These are phyloP conservation scores for Spea multiplicata DNA, from an alignment of 2,113 vertebrate genomes.

Conservation along the genomic window DNA sequence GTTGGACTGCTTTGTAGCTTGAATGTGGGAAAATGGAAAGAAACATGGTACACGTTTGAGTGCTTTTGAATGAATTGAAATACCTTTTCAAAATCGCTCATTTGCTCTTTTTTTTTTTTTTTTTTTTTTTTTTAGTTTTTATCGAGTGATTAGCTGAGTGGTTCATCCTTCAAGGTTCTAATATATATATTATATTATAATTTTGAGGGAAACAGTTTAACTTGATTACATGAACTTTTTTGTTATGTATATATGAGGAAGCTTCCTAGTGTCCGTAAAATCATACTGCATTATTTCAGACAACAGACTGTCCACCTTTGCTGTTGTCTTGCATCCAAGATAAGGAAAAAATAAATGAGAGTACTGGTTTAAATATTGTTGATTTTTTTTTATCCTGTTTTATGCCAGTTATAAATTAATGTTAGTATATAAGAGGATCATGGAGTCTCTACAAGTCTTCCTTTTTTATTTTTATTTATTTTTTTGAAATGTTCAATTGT, in stretches of 20 bases:
- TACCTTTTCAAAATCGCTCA: slow-evolving; percentile 11
- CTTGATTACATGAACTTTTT: slow-evolving; percentile 31
- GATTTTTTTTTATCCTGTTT: slow-evolving; percentile 42
- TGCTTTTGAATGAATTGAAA: neutral
- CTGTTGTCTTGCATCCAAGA: slow-evolving; percentile 47
- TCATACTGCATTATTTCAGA: slow-evolving; percentile 36
- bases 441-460: slow-evolving; percentile 68
- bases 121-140: slow-evolving; percentile 3
- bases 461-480: slow-evolving; percentile 71
- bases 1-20: slow-evolving; percentile 51
- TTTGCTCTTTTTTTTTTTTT: slow-evolving; percentile 23
- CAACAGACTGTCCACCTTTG: slow-evolving; percentile 35
- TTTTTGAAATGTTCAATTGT: slow-evolving; percentile 77
- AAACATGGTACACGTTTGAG: slow-evolving; percentile 36
- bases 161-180: slow-evolving; percentile 37
- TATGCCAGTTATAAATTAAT: slow-evolving; percentile 13
- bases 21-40: slow-evolving; percentile 10
- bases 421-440: slow-evolving; percentile 22
- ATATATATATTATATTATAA: slow-evolving; percentile 43
- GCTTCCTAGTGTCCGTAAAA: slow-evolving; percentile 36
- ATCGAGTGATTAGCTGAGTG: slow-evolving; percentile 29
- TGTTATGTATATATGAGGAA: slow-evolving; percentile 45
- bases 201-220: slow-evolving; percentile 42
- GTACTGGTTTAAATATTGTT: slow-evolving; percentile 36
- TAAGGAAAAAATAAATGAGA: slow-evolving; percentile 33